These are phyloP conservation scores for Drosophila kohkoa DNA, from an alignment of 1,140 invertebrate species.

Conservation along the genomic window DNA sequence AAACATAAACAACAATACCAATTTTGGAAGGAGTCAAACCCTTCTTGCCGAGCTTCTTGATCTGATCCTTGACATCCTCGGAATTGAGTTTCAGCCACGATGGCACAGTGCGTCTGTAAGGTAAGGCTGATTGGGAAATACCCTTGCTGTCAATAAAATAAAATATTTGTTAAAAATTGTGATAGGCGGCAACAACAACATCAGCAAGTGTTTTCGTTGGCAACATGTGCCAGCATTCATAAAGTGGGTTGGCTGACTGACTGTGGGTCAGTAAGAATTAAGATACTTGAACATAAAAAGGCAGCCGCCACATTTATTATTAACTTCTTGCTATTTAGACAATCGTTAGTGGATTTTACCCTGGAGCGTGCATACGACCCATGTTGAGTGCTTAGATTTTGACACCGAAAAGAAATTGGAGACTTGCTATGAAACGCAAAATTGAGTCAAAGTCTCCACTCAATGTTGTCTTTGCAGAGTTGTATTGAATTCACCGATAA, in stretches of 20 bases:
- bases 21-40: constrained; percentile 99
- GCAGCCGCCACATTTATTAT: constrained; percentile 37
- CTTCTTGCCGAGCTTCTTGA: constrained; percentile 99
- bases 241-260: constrained; percentile 11
- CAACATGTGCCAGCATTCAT: constrained; percentile 67
- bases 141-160: constrained; percentile 94
- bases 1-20: constrained; percentile 88
- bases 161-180: constrained; percentile 14
- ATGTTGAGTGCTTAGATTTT: constrained; percentile 74
- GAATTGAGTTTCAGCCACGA: constrained; percentile 98
- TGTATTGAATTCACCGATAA: not conserved
- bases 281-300: not conserved
- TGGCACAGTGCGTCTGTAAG: constrained; percentile 99
- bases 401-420: constrained; percentile 72
- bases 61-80: constrained; percentile 99
- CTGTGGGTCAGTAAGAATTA: not conserved
- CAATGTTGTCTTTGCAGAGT: not conserved
- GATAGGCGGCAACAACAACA: constrained; percentile 4
- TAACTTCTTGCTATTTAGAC: constrained; percentile 3
- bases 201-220: constrained; percentile 48
- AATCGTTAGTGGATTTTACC: constrained; percentile 55
- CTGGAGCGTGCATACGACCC: constrained; percentile 78
- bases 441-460: constrained; percentile 42
- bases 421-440: constrained; percentile 46
- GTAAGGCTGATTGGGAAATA: constrained; percentile 99